Percentiles rank a stretch among this genome's conserved stretches.
Evolutionary conservation across 1,140 invertebrate genomes (phyloP).

Genomic region (Lanistes nyassanus): DNA sequence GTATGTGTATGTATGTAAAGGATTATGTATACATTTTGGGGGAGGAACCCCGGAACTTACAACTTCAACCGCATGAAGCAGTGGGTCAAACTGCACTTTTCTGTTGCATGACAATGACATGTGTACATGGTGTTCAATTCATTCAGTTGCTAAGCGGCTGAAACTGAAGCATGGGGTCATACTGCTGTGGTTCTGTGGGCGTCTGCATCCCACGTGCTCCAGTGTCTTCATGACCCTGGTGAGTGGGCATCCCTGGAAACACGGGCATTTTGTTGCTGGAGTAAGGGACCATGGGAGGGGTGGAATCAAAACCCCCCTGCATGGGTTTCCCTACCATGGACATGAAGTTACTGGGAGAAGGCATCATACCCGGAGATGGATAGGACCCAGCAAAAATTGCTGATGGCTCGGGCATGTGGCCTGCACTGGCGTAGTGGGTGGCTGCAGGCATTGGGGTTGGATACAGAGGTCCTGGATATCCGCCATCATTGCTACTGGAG

Average conservation of each 20-base stretch:
- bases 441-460: too few relatives aligned
- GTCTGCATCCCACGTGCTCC: neutral
- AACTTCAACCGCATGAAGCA: too few relatives aligned
- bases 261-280: slow-evolving; percentile 11
- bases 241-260: slow-evolving; percentile 16
- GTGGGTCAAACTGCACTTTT: too few relatives aligned
- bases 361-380: neutral
- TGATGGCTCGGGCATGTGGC: too few relatives aligned
- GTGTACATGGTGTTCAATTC: too few relatives aligned
- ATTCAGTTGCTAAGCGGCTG: slow-evolving; percentile 8
- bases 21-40: too few relatives aligned
- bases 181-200: slow-evolving; percentile 3
- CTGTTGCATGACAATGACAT: too few relatives aligned
- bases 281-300: slow-evolving; percentile 3
- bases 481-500: neutral
- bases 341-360: neutral
- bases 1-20: too few relatives aligned
- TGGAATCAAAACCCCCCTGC: neutral
- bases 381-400: too few relatives aligned
- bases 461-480: neutral
- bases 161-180: slow-evolving; percentile 22
- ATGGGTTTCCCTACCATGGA: neutral
- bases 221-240: neutral
- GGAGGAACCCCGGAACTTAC: too few relatives aligned
- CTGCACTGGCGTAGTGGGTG: too few relatives aligned